phyloP scores from a whole-genome alignment of 2,797 vertebrate genomes.

The Lateolabrax maculatus region DNA sequence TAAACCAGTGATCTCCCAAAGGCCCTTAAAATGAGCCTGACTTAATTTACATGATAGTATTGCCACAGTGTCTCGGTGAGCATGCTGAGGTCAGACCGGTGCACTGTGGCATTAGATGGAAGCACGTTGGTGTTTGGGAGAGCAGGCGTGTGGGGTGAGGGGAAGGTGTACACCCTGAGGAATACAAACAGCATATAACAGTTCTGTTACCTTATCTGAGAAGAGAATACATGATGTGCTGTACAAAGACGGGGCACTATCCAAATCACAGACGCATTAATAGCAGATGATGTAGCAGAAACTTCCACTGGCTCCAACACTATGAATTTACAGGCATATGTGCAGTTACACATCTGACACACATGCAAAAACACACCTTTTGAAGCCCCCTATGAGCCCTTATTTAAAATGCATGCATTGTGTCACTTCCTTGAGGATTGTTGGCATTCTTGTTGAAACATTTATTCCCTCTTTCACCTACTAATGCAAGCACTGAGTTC shows the following conservation, averaged over 20 bases:
- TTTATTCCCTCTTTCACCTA: neutral
- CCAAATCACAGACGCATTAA: neutral
- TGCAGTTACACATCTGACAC: neutral
- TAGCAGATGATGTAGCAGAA: neutral
- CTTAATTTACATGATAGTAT: conserved; percentile 75
- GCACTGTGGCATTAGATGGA: conserved; percentile 53
- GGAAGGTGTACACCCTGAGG: conserved; percentile 28
- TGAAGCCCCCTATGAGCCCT: neutral
- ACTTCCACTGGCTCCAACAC: neutral
- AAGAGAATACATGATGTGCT: neutral
- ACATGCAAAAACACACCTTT: neutral
- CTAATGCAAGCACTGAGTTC: no score
- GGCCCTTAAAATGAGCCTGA: conserved; percentile 42
- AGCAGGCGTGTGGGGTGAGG: conserved; percentile 8
- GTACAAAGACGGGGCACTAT: conserved; percentile 11
- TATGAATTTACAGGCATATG: neutral
- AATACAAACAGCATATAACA: conserved; percentile 46
- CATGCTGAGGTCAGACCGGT: conserved; percentile 54
- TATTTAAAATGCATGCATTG: neutral
- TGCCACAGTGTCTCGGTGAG: conserved; percentile 56
- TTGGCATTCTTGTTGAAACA: neutral
- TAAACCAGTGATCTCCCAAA: conserved; percentile 67
- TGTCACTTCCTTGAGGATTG: neutral
- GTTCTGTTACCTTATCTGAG: conserved; percentile 53
- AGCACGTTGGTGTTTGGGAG: conserved; percentile 28